Evolutionary conservation across 2,113 vertebrate species (phyloP).

Genomic region (Sus scrofa): T2T-Sscrofa CM000824.6:72153501-72154000

Average conservation of each 20-base stretch:
- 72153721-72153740: neutral
- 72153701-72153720: neutral
- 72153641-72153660: no score
- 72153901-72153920: slow-evolving; percentile 11
- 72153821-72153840: neutral
- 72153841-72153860: neutral
- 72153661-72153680: neutral
- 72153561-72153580: no score
- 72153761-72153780: neutral
- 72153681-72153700: neutral
- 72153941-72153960: neutral
- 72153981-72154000: neutral
- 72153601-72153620: no score
- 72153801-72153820: no score
- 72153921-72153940: neutral
- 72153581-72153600: no score
- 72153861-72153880: neutral
- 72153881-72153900: neutral
- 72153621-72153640: no score
- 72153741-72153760: neutral
- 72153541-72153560: no score
- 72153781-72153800: neutral
- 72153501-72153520: no score
- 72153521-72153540: no score
- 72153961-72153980: neutral